Base-by-base conservation (phyloP, 2,888 invertebrate genomes). In the Phragmatobia fuliginosa region DNA sequence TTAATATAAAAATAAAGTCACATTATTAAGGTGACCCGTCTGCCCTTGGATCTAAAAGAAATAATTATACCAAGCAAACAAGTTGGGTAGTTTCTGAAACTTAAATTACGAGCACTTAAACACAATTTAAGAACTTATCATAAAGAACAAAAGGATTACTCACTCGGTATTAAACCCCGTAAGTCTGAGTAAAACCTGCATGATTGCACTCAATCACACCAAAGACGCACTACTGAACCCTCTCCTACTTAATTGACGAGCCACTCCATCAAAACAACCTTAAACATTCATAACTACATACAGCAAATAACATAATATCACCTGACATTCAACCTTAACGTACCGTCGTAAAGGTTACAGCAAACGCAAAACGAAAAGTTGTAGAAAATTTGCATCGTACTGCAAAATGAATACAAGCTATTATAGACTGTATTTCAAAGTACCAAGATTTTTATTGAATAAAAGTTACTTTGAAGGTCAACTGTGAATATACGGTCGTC, bases 231-330 rank as follows among this genome's bases (percentile, higher is more conserved):
- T 87, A 87, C 88, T 83, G 88, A 91, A 89, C 90, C 90, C 90
- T 91, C 90, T 89, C 88, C 88, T 88, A 89, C 90, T 91, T 94
- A 94, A 94, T 94, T 94, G 94, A 93, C 93, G 90, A 90, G 85
- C 90, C 92, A 94, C 94, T 94, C 93, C 90, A 94, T 94, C 94
- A 94, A 91, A 91, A 91, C 89, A 91, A 90, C 89, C 91, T 88
- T 90, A 88, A 87, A 88, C 87, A 83, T 72, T 82, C 76, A 79
- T 18, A 84, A n/a, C n/a, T 89, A 83, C 88, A 85, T 80, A 75
- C 74, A 74, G 62, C 67, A 60, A 58, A 10, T 4, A 52, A 65
- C 56, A 45, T 1, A 16, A 33, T 56, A 75, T 60, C 70, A 80
- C 79, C 78, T 74, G 83, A 87, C 74, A 81, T 73, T 80, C 76